Evolutionary conservation across 1,140 invertebrate genomes (phyloP).

Genomic region (Diuraphis noxia): DNA sequence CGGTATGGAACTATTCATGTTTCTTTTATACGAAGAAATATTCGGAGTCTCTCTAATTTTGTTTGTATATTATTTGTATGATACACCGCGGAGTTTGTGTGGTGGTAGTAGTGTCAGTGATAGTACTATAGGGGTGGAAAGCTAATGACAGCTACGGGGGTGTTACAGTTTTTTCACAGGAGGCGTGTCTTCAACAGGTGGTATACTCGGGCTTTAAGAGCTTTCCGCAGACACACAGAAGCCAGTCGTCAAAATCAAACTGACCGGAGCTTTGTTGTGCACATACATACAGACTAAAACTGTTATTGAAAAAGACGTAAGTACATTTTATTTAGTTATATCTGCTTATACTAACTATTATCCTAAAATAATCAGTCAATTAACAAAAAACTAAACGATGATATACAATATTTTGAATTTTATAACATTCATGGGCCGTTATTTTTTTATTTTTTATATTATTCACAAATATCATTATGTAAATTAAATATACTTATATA

Average conservation of each 20-base stretch:
- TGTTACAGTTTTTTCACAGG: background rate
- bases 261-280: slow-evolving; percentile 44
- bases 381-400: background rate
- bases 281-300: slow-evolving; percentile 2
- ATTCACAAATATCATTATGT: background rate
- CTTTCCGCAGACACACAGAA: slow-evolving; percentile 41
- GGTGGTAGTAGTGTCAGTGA: background rate
- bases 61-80: background rate
- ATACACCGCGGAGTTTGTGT: background rate
- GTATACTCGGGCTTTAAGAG: slow-evolving; percentile 41
- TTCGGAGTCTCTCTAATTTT: background rate
- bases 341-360: background rate
- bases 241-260: slow-evolving; percentile 45
- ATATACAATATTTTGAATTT: background rate
- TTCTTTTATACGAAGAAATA: background rate
- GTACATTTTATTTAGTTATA: slow-evolving; percentile 1
- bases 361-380: background rate
- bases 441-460: background rate
- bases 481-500: background rate
- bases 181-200: slow-evolving; percentile 53
- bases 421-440: background rate
- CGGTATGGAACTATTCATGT: background rate
- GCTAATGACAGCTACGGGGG: slow-evolving; percentile 38
- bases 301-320: slow-evolving; percentile 38
- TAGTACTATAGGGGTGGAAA: slow-evolving; percentile 20